Evolutionary conservation across 1,140 invertebrate genomes (phyloP), one percentile per base, ranked within the genome.

Genomic region (Panulirus ornatus): DNA sequence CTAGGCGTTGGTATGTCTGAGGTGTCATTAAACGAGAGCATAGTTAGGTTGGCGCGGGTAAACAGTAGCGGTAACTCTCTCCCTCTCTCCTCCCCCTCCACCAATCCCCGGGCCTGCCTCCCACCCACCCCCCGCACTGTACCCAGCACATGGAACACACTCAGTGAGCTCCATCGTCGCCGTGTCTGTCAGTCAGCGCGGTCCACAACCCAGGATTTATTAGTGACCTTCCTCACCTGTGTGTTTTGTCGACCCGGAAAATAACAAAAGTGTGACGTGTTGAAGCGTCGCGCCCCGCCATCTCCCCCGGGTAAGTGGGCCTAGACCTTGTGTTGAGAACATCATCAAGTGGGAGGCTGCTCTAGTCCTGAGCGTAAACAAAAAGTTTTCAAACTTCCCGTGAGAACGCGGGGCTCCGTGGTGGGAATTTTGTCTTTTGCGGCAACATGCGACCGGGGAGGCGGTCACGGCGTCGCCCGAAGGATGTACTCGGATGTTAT

Each of bases 351-450:
- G 70, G 71, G 88, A 83, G 51, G 81, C 79, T 89, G 79, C 79
- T 36, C 79, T 73, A 75, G 70, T 83, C 63, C 79, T 75, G 82
- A 81, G 88, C 88, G 88, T 90, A 84, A 90, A 90, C 88, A 90
- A 90, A 90, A 90, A 90, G 73, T 90, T 79, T 90, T 90, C 88
- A 90, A 90, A 90, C 88, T 90, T 90, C 88, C 88, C 88, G 88
- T 90, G 88, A 78, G 88, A 90, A 90, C 88, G 88, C 88, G 82
- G 82, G 22, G 51, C 88, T 84, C 79, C 47, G 88, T 90, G 88
- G 88, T 90, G 88, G 88, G 88, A 90, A 90, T 90, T 90, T 90
- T 70, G 82, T 38, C 19, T 90, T 81, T 85, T 44, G 22, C 30
- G 42, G 70, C 47, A 22, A 30, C 44, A 58, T 40, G 42, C 11